These are phyloP conservation scores for Danaus chrysippus DNA, from an alignment of 2,888 invertebrate genomes.

Conservation along the genomic window DNA sequence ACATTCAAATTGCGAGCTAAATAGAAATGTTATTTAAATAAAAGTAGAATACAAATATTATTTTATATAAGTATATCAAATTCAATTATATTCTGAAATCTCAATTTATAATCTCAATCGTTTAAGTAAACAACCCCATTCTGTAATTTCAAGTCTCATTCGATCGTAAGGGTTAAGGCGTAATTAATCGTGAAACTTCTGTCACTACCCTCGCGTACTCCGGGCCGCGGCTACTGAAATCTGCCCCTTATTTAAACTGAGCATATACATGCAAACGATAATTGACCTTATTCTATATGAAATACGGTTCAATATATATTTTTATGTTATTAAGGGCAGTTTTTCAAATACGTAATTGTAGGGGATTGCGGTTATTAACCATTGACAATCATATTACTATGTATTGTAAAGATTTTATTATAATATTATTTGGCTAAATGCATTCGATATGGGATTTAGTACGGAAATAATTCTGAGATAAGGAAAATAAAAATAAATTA, in stretches of 20 bases:
- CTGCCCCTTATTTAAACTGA: slow-evolving; percentile 53
- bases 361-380: slow-evolving; percentile 63
- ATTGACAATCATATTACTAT: slow-evolving; percentile 58
- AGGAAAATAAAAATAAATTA: too few species aligned
- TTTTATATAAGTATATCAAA: slow-evolving; percentile 9
- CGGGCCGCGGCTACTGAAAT: slow-evolving; percentile 46
- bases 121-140: slow-evolving; percentile 50
- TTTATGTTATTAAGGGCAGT: slow-evolving; percentile 48
- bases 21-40: too few species aligned
- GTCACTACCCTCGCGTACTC: slow-evolving; percentile 45
- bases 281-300: slow-evolving; percentile 36
- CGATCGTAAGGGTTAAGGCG: slow-evolving; percentile 60
- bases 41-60: not conserved
- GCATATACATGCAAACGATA: slow-evolving; percentile 37
- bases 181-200: slow-evolving; percentile 72
- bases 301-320: slow-evolving; percentile 34
- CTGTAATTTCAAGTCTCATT: slow-evolving; percentile 49
- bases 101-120: slow-evolving; percentile 46
- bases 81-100: slow-evolving; percentile 28
- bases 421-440: slow-evolving; percentile 12
- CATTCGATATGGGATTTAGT: not conserved
- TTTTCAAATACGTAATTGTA: slow-evolving; percentile 67
- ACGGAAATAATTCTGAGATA: too few species aligned
- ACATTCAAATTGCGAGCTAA: too few species aligned
- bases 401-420: slow-evolving; percentile 33